Conservation (phyloP, 2,888 invertebrate species). For the Chironomus tentans region DNA sequence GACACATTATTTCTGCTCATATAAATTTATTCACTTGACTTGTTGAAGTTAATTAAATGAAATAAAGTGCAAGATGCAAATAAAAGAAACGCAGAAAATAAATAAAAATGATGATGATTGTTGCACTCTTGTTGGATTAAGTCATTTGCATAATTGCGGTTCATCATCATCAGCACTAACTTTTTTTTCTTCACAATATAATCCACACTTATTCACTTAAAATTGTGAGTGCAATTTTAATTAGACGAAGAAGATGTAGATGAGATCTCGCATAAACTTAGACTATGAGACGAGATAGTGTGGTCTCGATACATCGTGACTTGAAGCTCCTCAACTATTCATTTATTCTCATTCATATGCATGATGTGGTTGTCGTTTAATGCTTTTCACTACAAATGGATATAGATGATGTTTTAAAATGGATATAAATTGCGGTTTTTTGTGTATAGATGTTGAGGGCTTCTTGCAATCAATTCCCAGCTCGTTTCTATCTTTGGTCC, state of each 20-base stretch:
- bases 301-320: neutral
- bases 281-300: neutral
- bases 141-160: slow-evolving; percentile 13
- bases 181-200: neutral
- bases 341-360: slow-evolving; percentile 1
- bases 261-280: neutral
- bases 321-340: neutral
- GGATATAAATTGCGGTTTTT: slow-evolving; percentile 10
- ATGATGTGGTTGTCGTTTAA: neutral
- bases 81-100: neutral
- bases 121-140: neutral
- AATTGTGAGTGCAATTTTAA: slow-evolving; percentile 3
- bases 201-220: neutral
- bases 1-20: neutral
- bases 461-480: neutral
- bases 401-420: slow-evolving; percentile 10
- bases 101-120: neutral
- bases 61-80: neutral
- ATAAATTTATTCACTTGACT: neutral
- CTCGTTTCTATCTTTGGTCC: too few species aligned
- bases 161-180: neutral
- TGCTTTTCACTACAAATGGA: neutral
- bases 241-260: neutral
- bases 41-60: neutral
- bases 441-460: neutral